Evolutionary conservation across 2,113 vertebrate species (phyloP), one percentile per base, ranked within the genome.

Genomic region (Nipponia nippon): DNA sequence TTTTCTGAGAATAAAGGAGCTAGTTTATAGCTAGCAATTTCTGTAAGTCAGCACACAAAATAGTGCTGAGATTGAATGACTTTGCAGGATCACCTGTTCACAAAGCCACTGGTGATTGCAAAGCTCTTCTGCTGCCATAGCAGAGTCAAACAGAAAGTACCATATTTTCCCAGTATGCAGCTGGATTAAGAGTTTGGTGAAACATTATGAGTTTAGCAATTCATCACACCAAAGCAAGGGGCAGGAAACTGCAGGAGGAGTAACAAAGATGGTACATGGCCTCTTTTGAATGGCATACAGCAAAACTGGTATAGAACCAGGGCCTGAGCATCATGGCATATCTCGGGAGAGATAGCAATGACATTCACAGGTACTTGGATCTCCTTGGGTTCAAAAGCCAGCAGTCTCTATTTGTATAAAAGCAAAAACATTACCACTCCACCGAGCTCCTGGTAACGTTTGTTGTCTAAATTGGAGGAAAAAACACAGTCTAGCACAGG

Each of bases 31-130:
- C 70, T 80, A 77, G 38, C 49, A 80, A 49, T 86, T 97, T 94
- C 59, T 90, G 8, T 73, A 86, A 94, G 75, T 70, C 75, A 94
- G 82, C 93, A 92, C 82, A 90, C 53, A 77, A 91, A 91, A 86
- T 36, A 90, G 50, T 83, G 92, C 92, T 94, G 96, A 94, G 90
- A 88, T 47, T 86, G 92, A 96, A 93, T 88, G 93, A 95, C 88
- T 94, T 86, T 90, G 88, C 78, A 86, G 88, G 53, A 93, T 96
- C 69, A 80, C 46, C 46, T 81, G 42, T 70, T 79, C 66, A 83
- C 50, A 89, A 95, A 96, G 69, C 36, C 49, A 52, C 34, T 22
- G 32, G 13, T 76, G 56, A 87, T 38, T 65, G 40, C 58, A 80
- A 72, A 84, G 42, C 25, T 75, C 56, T 79, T 69, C 80, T 84